Evolutionary conservation across 1,140 invertebrate species (phyloP), one percentile per base, ranked within the genome.

Genomic region (Micrasema longulum): DNA sequence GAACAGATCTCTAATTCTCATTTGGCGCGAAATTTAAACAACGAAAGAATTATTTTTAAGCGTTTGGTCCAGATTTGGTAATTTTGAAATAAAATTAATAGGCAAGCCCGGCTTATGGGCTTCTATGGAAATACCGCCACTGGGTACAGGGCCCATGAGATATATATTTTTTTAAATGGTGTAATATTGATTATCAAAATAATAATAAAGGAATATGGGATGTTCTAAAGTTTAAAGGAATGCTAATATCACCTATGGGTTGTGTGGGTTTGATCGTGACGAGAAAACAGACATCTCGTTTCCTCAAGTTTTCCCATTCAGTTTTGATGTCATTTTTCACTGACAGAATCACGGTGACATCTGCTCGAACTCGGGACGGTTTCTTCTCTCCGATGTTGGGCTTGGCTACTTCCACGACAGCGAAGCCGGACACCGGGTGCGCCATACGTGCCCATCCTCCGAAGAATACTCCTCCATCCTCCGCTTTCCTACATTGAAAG

Each of bases 361-460:
- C 97, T 43, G 97, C 97, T 47, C 95, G 87, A 0, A 99, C 98
- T 68, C 95, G 83, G 0, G 97, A 96, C 0, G 98, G 98, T 69
- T 95, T 91, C 78, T 94, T 96, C 81, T 99, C 97, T 0, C 98
- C 92, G 10, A 96, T 91, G 80, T 95, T 94, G 0, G 93, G 93
- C 78, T 95, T 95, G 0, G 92, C 91, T 1, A 96, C 94, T 85
- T 99, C 96, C n/a, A 99, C 95, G 14, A 99, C 94, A 10, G 93
- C 93, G 84, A 99, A 99, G 70, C 91, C 91, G 6, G 91, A 87
- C 43, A 99, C 95, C 0, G 96, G 95, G 77, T 98, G 93, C 1
- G 98, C 97, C 98, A 99, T 99, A 71, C 97, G 87, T 0, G 98
- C 97, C 97, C 97, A 99, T 14, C 98, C 97, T 6, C 95, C 95